Percentiles rank a stretch among this genome's conserved stretches.
Conservation (phyloP, 2,797 vertebrate species). For the Pipistrellus pipistrellus region DNA sequence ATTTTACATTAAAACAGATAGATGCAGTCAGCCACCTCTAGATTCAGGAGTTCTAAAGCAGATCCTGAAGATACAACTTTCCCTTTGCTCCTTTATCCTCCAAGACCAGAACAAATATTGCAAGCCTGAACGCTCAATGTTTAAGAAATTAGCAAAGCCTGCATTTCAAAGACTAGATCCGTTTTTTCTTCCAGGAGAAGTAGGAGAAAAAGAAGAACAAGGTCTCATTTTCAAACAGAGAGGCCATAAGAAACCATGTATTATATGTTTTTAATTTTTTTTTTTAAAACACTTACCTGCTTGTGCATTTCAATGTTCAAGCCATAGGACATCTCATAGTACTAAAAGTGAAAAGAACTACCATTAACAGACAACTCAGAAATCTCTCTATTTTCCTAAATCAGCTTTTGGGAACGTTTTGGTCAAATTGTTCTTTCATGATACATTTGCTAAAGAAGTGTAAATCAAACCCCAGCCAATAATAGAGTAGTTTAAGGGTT, state of each 20-base stretch:
- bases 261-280: not conserved
- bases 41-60: conserved; percentile 75
- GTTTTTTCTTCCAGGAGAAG: not conserved
- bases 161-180: not conserved
- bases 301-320: conserved; percentile 99
- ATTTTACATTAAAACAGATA: conserved; percentile 47
- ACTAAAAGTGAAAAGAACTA: conserved; percentile 87
- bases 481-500: not conserved
- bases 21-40: conserved; percentile 69
- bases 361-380: conserved; percentile 62
- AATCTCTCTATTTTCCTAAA: conserved; percentile 48
- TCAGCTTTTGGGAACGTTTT: conserved; percentile 70
- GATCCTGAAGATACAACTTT: conserved; percentile 11
- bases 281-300: conserved; percentile 93
- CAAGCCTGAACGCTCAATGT: not conserved
- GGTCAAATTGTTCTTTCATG: conserved; percentile 43
- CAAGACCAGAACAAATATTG: conserved; percentile 47
- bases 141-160: conserved; percentile 4
- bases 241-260: not conserved
- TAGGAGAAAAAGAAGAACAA: not conserved
- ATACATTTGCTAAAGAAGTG: conserved; percentile 58
- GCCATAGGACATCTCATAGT: conserved; percentile 99
- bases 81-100: conserved; percentile 26
- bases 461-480: conserved; percentile 54
- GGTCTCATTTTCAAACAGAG: conserved; percentile 53